Percentiles rank a stretch among this genome's conserved stretches.
These are phyloP conservation scores for Periparus ater DNA, from an alignment of 2,797 vertebrate genomes.

Conservation along the genomic window DNA sequence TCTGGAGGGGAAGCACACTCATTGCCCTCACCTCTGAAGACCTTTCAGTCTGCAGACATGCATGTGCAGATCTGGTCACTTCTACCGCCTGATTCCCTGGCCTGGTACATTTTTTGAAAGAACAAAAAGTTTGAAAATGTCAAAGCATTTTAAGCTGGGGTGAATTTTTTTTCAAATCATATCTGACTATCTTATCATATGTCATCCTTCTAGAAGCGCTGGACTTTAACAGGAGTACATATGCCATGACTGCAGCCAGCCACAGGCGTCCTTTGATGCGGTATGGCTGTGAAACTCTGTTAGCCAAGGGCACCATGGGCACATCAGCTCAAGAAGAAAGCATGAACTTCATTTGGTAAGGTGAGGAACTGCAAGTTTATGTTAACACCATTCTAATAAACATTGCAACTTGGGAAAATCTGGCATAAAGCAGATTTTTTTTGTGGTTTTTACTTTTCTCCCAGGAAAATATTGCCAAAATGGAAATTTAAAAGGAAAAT, in stretches of 20 bases:
- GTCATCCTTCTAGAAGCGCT: neutral
- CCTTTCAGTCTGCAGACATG: neutral
- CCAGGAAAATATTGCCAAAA: neutral
- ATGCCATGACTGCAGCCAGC: neutral
- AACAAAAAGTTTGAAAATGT: neutral
- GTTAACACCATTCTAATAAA: neutral
- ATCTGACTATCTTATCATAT: neutral
- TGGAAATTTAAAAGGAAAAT: neutral
- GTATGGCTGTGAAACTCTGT: rapidly evolving
- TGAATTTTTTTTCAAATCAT: neutral
- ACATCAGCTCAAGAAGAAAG: neutral
- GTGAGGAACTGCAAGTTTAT: neutral
- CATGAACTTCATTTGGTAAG: neutral
- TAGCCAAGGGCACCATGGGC: neutral
- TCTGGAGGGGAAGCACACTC: rapidly evolving
- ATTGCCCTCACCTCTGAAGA: neutral
- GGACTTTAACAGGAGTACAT: neutral
- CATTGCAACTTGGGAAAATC: neutral
- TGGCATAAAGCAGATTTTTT: neutral
- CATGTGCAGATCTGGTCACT: neutral
- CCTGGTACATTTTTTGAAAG: neutral
- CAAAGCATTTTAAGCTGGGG: neutral
- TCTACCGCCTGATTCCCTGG: neutral
- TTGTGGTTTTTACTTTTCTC: neutral
- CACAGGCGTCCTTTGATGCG: neutral